Percentiles rank a stretch among this genome's conserved stretches.
Evolutionary conservation across 2,888 invertebrate species (phyloP).

Genomic region (Alloplasta piceator): DNA sequence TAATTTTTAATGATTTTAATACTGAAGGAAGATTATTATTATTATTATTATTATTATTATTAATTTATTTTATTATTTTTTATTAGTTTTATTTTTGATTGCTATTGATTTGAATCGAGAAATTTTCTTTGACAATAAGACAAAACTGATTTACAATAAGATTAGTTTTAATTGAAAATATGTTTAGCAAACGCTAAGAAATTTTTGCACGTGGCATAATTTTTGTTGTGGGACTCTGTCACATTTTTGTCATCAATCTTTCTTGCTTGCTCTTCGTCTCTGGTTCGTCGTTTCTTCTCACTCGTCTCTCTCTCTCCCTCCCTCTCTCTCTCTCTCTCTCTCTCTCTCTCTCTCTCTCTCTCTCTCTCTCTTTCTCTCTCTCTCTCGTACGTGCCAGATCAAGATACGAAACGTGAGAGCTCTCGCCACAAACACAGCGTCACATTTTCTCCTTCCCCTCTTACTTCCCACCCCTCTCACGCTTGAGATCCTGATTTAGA

Average conservation of each 20-base stretch:
- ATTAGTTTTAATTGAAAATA: too few relatives aligned
- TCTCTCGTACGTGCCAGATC: constrained; percentile 45
- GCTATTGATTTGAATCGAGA: too few relatives aligned
- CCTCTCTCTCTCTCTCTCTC: constrained; percentile 28
- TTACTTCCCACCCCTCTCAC: constrained; percentile 8
- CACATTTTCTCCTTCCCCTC: constrained; percentile 3
- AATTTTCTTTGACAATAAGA: too few relatives aligned
- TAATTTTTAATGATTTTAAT: too few relatives aligned
- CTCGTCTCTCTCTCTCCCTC: constrained; percentile 21
- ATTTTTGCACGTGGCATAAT: too few relatives aligned
- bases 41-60: too few relatives aligned
- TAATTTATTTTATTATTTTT: too few relatives aligned
- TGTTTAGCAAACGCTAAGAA: too few relatives aligned
- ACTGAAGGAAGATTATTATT: too few relatives aligned
- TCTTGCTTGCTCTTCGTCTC: not conserved
- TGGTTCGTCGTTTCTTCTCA: constrained; percentile 11
- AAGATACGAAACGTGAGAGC: constrained; percentile 45
- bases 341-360: constrained; percentile 31
- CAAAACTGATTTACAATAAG: too few relatives aligned
- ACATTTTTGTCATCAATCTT: not conserved
- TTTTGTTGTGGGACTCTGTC: too few relatives aligned
- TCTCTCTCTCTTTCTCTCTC: constrained; percentile 29
- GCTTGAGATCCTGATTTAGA: constrained; percentile 54
- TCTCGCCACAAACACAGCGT: constrained; percentile 18
- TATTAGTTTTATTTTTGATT: too few relatives aligned